phyloP scores from a whole-genome alignment of 2,797 vertebrate genomes.

The Cryptoprocta ferox region DNA sequence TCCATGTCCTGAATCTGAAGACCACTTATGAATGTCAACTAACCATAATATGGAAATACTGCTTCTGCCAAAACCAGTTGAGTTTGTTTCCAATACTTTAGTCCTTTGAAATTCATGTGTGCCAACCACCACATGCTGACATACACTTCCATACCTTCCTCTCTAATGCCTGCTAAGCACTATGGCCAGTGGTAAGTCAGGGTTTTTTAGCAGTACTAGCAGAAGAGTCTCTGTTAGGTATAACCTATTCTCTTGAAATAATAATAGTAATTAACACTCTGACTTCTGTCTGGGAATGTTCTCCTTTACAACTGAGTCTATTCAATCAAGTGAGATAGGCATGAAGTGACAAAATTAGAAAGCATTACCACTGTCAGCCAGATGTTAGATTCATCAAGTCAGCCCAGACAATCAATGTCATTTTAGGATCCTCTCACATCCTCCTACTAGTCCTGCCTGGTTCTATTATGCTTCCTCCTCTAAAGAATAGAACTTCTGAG shows the following conservation, averaged over 20 bases:
- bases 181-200: background rate
- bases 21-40: background rate
- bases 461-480: background rate
- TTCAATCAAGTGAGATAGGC: background rate
- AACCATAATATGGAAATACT: background rate
- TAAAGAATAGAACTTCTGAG: background rate
- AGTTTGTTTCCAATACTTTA: background rate
- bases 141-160: background rate
- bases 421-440: background rate
- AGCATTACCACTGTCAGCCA: background rate
- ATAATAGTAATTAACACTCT: background rate
- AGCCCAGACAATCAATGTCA: background rate
- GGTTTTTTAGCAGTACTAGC: background rate
- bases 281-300: background rate
- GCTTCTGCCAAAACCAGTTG: background rate
- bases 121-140: background rate
- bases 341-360: background rate
- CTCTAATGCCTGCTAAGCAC: background rate
- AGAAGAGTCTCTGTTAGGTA: background rate
- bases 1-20: background rate
- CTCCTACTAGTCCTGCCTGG: background rate
- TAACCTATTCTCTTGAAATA: background rate
- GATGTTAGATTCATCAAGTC: background rate
- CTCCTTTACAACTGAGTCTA: background rate
- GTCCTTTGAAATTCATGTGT: background rate